Evolutionary conservation across 1,140 invertebrate genomes (phyloP), one percentile per base, ranked within the genome.

Genomic region (Lethrus apterus): DNA sequence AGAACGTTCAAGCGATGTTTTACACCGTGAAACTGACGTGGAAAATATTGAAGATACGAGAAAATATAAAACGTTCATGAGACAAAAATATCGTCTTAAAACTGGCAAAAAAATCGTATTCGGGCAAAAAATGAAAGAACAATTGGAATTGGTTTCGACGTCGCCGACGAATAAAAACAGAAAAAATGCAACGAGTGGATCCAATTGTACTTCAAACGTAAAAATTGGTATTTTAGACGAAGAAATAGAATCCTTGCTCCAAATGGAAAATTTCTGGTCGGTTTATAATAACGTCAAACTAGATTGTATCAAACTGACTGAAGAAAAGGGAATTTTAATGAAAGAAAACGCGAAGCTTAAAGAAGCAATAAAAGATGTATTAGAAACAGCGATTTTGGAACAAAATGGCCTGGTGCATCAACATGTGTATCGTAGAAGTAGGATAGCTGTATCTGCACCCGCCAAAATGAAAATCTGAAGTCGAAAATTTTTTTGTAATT

Each of bases 281-380:
- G n/a, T 46, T 9, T 59, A 54, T 31, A 65, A 59, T 42, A 63
- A 57, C 45, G 57, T 54, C 1, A 44, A 57, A 14, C 33, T 64
- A 4, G 56, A 63, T 31, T 48, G 46, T 19, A 35, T 42, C n/a
- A 52, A 58, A 18, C 32, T 65, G 10, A 55, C 51, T 26, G 13
- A 48, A 23, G 63, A 63, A 24, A 62, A 55, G 20, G 42, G 15
- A 17, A 10, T 23, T 3, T 42, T 65, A 15, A 14, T 45, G 15
- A 34, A 52, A 11, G 57, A 63, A 46, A 63, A 65, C 42, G 49
- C 61, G 20, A 42, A 56, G 15, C 30, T 65, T n/a, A 57, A 56
- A 31, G 51, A 44, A 4, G 36, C 51, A 23, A 56, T 65, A 17
- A 50, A 57, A 20, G 48, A 48, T 4, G 44, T 65, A 20, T 45